phyloP scores from a whole-genome alignment of 2,797 vertebrate species.

The Smutsia gigantea region DNA sequence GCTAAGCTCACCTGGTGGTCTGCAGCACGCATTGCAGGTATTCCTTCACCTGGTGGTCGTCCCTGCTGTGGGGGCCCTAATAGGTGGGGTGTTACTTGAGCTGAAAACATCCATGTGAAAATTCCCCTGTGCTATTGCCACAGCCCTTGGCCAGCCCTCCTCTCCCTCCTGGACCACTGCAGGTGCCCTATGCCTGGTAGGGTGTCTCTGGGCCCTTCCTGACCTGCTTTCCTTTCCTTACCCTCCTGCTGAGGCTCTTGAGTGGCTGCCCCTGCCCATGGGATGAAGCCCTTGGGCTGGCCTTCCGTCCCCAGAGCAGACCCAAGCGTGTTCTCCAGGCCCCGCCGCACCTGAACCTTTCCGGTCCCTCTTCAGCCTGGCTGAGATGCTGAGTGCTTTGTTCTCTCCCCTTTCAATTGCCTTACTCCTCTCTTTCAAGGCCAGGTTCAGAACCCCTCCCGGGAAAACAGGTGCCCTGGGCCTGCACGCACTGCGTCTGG shows the following conservation, averaged over 20 bases:
- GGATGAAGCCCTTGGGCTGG: neutral
- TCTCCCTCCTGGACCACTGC: neutral
- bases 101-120: fast-evolving
- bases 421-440: neutral
- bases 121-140: fast-evolving
- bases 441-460: neutral
- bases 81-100: neutral
- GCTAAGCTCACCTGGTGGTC: neutral
- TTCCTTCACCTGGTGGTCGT: neutral
- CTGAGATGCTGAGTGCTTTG: neutral
- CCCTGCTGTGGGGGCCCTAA: fast-evolving
- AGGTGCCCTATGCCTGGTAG: fast-evolving
- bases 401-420: too few species aligned
- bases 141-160: neutral
- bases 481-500: neutral
- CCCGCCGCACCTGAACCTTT: neutral
- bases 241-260: neutral
- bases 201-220: neutral
- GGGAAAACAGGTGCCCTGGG: fast-evolving
- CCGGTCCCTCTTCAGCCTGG: neutral
- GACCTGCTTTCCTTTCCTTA: neutral
- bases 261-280: fast-evolving
- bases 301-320: neutral
- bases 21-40: fast-evolving
- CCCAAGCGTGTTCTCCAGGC: neutral